phyloP scores from a whole-genome alignment of 1,140 invertebrate species.

The Babylonia areolata region DNA sequence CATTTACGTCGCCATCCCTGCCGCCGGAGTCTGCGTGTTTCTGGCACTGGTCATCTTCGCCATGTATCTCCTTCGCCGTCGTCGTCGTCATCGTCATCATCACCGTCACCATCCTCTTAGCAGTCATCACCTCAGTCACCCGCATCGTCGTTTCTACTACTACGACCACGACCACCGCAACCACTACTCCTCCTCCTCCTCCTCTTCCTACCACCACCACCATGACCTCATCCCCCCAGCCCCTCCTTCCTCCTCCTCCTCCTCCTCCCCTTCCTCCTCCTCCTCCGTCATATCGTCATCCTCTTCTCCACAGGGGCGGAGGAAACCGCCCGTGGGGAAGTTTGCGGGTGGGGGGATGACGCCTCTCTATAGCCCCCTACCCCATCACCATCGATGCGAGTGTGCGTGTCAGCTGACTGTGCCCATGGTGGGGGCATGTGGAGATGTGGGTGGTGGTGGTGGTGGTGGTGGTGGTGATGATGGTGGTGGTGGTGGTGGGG shows the following conservation, averaged over 20 bases:
- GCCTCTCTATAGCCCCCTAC: constrained; percentile 10
- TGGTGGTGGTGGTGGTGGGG: too few relatives aligned
- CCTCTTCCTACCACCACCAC: too few relatives aligned
- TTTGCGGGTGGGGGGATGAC: too few relatives aligned
- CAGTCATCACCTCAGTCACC: constrained; percentile 45
- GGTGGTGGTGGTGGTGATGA: too few relatives aligned
- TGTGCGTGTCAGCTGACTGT: constrained; percentile 42
- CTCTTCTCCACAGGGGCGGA: not conserved
- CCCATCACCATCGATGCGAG: constrained; percentile 41
- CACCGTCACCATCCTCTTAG: constrained; percentile 61
- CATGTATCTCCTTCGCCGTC: constrained; percentile 68
- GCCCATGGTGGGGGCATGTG: not conserved
- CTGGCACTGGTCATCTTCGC: constrained; percentile 73
- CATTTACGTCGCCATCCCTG: constrained; percentile 73
- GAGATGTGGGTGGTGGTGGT: not conserved
- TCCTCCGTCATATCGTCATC: too few relatives aligned
- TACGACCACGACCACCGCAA: too few relatives aligned
- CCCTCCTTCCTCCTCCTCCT: too few relatives aligned
- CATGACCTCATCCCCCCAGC: too few relatives aligned
- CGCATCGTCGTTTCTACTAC: constrained; percentile 26
- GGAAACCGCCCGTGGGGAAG: not conserved
- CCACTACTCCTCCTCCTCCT: too few relatives aligned
- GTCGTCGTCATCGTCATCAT: constrained; percentile 55
- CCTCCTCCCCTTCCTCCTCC: too few relatives aligned
- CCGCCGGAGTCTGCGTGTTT: constrained; percentile 70